A percentile compares a stretch with the other conserved stretches of the same genome.
phyloP scores from a whole-genome alignment of 1,140 invertebrate species.

The Leptinotarsa lineolata region DNA sequence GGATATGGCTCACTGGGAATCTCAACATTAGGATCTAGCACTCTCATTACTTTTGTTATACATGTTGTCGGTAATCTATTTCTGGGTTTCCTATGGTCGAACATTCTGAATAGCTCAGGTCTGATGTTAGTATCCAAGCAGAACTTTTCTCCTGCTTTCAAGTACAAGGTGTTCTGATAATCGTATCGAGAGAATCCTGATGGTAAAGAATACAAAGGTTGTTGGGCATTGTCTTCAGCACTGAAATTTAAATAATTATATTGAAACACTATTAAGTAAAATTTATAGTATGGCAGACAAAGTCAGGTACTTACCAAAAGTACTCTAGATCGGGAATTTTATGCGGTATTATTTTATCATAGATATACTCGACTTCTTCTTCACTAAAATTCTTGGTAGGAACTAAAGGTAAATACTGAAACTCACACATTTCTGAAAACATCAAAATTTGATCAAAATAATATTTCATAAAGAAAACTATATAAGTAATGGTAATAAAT shows the following conservation, averaged over 20 bases:
- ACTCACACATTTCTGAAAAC: slow-evolving; percentile 80
- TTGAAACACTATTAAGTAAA: background rate
- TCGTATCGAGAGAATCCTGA: slow-evolving; percentile 79
- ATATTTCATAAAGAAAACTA: background rate
- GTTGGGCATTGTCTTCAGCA: slow-evolving; percentile 55
- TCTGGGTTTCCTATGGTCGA: slow-evolving; percentile 25
- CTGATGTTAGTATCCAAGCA: slow-evolving; percentile 23
- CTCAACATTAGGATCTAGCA: slow-evolving; percentile 36
- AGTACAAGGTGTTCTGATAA: slow-evolving; percentile 60
- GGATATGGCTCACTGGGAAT: slow-evolving; percentile 39
- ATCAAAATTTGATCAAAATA: slow-evolving; percentile 28
- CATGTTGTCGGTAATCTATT: slow-evolving; percentile 15
- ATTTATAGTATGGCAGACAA: background rate
- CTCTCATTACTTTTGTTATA: slow-evolving; percentile 35
- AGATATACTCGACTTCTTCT: slow-evolving; percentile 61
- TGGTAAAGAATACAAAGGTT: slow-evolving; percentile 74
- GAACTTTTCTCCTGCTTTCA: slow-evolving; percentile 36
- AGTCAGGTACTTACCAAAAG: slow-evolving; percentile 58
- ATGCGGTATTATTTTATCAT: slow-evolving; percentile 69
- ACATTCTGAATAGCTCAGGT: slow-evolving; percentile 18
- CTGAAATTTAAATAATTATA: slow-evolving; percentile 43
- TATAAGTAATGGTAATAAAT: background rate
- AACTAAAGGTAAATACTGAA: slow-evolving; percentile 83
- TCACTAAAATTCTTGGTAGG: slow-evolving; percentile 49
- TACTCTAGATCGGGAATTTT: slow-evolving; percentile 65